Conservation (phyloP, 2,888 invertebrate genomes). For the Pecten maximus region DNA sequence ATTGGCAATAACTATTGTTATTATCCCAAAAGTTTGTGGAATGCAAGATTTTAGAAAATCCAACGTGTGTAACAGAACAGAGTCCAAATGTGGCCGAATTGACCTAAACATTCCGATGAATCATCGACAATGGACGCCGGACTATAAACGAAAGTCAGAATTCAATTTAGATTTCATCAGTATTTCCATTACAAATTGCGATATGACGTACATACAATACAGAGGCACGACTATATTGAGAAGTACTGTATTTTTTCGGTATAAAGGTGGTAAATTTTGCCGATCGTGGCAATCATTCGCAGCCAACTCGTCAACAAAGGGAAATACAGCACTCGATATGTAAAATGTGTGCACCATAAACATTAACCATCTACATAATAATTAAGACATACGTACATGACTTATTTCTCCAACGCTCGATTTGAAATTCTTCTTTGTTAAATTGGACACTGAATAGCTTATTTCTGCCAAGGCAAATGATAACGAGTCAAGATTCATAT, state of each 20-base stretch:
- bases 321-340: background rate
- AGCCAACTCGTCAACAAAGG: conserved; percentile 10
- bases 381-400: conserved; percentile 88
- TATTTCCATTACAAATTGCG: no score
- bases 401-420: conserved; percentile 93
- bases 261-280: no score
- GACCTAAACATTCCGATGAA: background rate
- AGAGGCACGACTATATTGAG: background rate
- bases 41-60: no score
- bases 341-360: background rate
- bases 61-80: no score
- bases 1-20: no score
- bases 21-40: no score
- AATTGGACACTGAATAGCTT: conserved; percentile 96
- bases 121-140: background rate
- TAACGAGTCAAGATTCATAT: conserved; percentile 93
- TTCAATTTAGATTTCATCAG: no score
- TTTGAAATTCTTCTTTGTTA: conserved; percentile 97
- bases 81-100: background rate
- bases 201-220: no score
- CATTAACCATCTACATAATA: background rate
- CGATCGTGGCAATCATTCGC: background rate
- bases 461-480: conserved; percentile 99
- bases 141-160: no score
- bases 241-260: background rate